Conservation (phyloP, 2,113 vertebrate species). For the Hippocampus zosterae region DNA sequence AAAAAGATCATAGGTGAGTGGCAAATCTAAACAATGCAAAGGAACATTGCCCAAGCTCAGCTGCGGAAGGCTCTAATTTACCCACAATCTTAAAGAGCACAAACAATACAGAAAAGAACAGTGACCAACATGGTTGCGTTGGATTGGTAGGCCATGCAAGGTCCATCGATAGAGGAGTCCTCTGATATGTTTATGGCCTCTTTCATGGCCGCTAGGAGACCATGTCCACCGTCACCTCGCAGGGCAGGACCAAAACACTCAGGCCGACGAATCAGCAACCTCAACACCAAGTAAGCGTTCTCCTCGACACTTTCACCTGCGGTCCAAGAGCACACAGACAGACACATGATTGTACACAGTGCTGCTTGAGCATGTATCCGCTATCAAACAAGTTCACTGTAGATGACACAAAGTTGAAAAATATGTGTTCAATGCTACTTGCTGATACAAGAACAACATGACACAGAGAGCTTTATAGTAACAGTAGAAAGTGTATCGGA, state of each 20-base stretch:
- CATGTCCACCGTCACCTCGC: conserved; percentile 85
- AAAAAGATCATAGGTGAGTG: background rate
- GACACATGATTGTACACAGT: background rate
- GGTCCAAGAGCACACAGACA: background rate
- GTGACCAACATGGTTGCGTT: conserved; percentile 78
- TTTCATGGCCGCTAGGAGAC: conserved; percentile 85
- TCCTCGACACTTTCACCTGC: conserved; percentile 94
- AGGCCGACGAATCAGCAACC: conserved; percentile 86
- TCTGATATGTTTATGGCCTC: conserved; percentile 91
- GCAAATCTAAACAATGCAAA: background rate
- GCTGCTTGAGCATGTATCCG: background rate
- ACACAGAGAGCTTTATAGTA: background rate
- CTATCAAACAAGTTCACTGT: background rate
- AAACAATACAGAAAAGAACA: background rate
- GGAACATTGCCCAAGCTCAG: background rate
- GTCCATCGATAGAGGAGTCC: conserved; percentile 81
- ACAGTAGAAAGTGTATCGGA: no score
- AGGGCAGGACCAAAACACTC: conserved; percentile 94
- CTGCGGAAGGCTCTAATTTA: background rate
- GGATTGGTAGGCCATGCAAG: conserved; percentile 72
- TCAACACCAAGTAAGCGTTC: conserved; percentile 90
- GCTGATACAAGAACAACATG: background rate
- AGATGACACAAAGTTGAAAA: background rate
- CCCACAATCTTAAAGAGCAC: no score
- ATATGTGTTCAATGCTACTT: background rate